Base-by-base conservation (phyloP, 2,113 vertebrate species). In the Chaetops frenatus region DNA sequence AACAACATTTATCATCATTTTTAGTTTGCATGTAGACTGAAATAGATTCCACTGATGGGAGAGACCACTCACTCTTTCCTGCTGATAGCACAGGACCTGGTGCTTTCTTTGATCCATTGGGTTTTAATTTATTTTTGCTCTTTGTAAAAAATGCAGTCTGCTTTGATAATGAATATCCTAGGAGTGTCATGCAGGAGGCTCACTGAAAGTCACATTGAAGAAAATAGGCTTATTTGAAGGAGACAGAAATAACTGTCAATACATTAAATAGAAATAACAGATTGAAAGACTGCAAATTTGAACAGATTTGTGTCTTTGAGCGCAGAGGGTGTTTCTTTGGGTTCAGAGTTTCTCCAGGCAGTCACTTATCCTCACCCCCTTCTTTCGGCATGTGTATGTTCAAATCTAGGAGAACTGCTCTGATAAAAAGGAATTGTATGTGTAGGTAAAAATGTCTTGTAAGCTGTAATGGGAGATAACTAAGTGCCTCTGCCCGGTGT, bases 81-180 rank as follows among this genome's bases (percentile, higher is more conserved):
- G 89, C 86, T 95, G 58, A 67, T 85, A 94, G 53, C 71, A 86
- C 9, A 24, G 83, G 90, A 64, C 28, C 89, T 82, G 71, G 22
- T 0, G 1, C 90, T 96, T 97, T 67, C 90, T 97, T 97, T 97
- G 93, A 98, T 97, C 94, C 66, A 69, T n/a, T 24, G 19, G 71
- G 70, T 96, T 97, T 97, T 97, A 94, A 96, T 98, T 97, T 97
- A 95, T 97, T 97, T 98, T 84, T 94, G 35, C 14, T 88, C 87
- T 88, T 94, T 78, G 60, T 61, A 93, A 96, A 96, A 97, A 94
- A 84, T 95, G 88, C 78, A 90, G n/a, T 86, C 87, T 95, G 71
- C 94, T 97, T 96, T 94, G 86, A 91, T 97, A 97, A 89, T 88
- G 84, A 95, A 94, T 96, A 94, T 76, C 58, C 66, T 65, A 91